Evolutionary conservation across 2,888 invertebrate species (phyloP).

Genomic region (Meiosimyza decipiens): DNA sequence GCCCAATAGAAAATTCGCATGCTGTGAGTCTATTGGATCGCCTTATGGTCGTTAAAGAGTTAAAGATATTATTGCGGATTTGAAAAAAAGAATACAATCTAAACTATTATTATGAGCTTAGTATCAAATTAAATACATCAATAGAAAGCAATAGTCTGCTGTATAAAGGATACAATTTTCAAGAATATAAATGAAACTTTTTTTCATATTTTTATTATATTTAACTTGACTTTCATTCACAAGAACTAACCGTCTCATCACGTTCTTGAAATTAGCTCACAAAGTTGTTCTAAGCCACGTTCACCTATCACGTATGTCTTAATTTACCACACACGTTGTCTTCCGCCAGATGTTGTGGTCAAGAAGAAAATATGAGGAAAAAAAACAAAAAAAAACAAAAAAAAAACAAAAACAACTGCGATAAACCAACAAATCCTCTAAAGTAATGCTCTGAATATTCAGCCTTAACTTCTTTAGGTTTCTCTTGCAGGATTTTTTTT

Average conservation of each 20-base stretch:
- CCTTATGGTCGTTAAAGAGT: too few species aligned
- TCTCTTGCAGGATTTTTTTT: slow-evolving; percentile 9
- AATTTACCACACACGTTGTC: slow-evolving; percentile 31
- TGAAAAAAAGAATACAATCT: too few species aligned
- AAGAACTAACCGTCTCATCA: not conserved
- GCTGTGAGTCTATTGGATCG: too few species aligned
- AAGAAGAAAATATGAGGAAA: not conserved
- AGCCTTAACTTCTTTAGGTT: not conserved
- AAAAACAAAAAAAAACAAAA: not conserved
- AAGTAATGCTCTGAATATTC: not conserved
- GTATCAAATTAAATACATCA: too few species aligned
- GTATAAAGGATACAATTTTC: too few species aligned
- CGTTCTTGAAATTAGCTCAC: not conserved
- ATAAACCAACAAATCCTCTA: slow-evolving; percentile 2
- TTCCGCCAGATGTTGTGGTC: not conserved
- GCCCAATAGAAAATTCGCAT: too few species aligned
- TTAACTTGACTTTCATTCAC: not conserved
- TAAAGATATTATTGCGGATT: too few species aligned
- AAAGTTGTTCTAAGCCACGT: not conserved
- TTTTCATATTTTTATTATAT: not conserved
- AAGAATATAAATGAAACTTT: not conserved
- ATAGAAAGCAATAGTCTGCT: too few species aligned
- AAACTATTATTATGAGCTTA: too few species aligned
- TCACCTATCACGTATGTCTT: slow-evolving; percentile 19
- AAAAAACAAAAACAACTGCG: not conserved